These are phyloP conservation scores for Cancer borealis DNA, from an alignment of 2,888 invertebrate species.

Conservation along the genomic window DNA sequence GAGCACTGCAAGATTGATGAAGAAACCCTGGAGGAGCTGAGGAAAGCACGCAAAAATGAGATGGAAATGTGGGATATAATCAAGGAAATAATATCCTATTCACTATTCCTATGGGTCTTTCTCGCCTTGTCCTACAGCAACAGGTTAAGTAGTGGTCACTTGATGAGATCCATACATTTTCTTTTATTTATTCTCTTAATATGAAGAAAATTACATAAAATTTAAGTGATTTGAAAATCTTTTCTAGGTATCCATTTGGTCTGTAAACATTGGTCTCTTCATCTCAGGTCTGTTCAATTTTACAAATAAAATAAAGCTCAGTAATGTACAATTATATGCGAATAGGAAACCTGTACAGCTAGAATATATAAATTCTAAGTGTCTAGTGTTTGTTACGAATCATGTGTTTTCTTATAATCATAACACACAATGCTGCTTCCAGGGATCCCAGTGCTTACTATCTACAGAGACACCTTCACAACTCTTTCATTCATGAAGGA, in stretches of 20 bases:
- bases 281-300: no score
- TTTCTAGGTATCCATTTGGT: no score
- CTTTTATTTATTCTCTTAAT: no score
- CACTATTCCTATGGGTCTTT: conserved; percentile 81
- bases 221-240: no score
- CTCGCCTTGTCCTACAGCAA: conserved; percentile 81
- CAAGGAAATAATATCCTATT: conserved; percentile 81
- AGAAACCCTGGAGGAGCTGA: conserved; percentile 78
- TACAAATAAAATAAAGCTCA: no score
- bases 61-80: conserved; percentile 81
- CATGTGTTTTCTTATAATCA: neutral
- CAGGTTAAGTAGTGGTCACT: conserved; percentile 78
- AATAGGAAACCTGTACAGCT: no score
- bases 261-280: no score
- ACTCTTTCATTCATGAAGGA: conserved; percentile 78
- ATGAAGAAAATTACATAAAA: no score
- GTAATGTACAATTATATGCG: no score
- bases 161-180: conserved; percentile 57
- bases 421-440: neutral
- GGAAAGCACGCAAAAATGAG: conserved; percentile 80
- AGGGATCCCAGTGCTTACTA: conserved; percentile 79
- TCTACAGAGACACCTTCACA: conserved; percentile 80
- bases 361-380: no score
- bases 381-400: neutral
- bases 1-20: conserved; percentile 77